A percentile compares a stretch with the other conserved stretches of the same genome.
phyloP scores from a whole-genome alignment of 2,797 vertebrate genomes.

The Rhynchonycteris naso region DNA sequence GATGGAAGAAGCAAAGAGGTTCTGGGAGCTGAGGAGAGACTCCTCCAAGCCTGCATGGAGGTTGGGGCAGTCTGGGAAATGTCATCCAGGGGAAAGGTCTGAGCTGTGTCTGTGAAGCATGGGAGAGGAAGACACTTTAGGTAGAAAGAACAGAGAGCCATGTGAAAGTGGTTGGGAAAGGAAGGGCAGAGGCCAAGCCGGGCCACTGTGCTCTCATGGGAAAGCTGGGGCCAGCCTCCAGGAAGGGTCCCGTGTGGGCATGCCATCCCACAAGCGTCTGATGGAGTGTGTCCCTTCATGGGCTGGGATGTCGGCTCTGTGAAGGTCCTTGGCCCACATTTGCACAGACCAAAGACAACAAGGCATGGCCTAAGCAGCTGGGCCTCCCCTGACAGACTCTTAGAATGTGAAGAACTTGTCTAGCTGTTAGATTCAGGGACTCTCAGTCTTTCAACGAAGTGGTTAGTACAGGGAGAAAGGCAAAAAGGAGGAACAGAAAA shows the following conservation, averaged over 20 bases:
- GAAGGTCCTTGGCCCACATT: not conserved
- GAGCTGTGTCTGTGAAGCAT: not conserved
- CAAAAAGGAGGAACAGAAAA: not conserved
- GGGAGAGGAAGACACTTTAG: not conserved
- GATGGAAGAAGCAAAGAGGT: not conserved
- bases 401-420: not conserved
- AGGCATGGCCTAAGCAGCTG: not conserved
- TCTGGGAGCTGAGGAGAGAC: not conserved
- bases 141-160: not conserved
- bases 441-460: not conserved
- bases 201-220: rapidly evolving
- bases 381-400: not conserved
- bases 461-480: not conserved
- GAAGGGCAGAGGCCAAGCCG: not conserved
- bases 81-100: not conserved
- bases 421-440: not conserved
- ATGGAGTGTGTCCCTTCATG: too few species aligned
- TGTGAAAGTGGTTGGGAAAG: not conserved
- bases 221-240: not conserved
- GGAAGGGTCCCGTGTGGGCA: not conserved
- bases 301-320: not conserved
- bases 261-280: not conserved
- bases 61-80: not conserved
- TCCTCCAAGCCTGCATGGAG: not conserved
- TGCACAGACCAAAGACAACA: not conserved